phyloP scores from a whole-genome alignment of 2,888 invertebrate genomes.

The Volucella inflata region DNA sequence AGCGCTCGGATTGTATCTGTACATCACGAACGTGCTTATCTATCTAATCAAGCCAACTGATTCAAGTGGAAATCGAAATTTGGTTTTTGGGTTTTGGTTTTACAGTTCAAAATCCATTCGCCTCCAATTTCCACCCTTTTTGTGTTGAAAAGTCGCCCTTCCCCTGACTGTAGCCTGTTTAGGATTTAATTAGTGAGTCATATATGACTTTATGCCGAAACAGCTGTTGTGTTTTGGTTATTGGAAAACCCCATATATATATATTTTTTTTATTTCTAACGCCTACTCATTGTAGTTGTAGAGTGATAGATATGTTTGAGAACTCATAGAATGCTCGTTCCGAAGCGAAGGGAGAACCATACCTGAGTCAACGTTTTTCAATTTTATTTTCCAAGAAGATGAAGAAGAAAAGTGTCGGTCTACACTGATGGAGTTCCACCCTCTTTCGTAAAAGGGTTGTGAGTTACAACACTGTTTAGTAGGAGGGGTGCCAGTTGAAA shows the following conservation, averaged over 20 bases:
- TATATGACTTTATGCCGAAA: slow-evolving; percentile 38
- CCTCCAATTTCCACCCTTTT: slow-evolving; percentile 22
- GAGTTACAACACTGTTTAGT: neutral
- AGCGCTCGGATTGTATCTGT: neutral
- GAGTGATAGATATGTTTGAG: slow-evolving; percentile 42
- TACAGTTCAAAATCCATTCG: neutral
- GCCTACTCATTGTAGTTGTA: slow-evolving; percentile 50
- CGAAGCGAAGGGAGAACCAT: slow-evolving; percentile 16
- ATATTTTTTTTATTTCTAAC: slow-evolving; percentile 11
- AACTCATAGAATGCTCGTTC: too few species aligned
- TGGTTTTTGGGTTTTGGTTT: too few species aligned
- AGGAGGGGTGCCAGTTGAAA: too few species aligned
- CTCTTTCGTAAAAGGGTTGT: slow-evolving; percentile 26
- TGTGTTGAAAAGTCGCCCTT: neutral
- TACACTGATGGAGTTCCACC: slow-evolving; percentile 13
- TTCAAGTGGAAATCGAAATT: slow-evolving; percentile 46
- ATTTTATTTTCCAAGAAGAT: slow-evolving; percentile 39
- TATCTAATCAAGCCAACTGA: slow-evolving; percentile 56
- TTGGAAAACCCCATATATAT: slow-evolving; percentile 53
- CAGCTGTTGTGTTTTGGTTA: slow-evolving; percentile 51
- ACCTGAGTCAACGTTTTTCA: slow-evolving; percentile 73
- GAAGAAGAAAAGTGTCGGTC: slow-evolving; percentile 10
- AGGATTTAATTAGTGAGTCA: slow-evolving; percentile 68
- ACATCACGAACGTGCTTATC: slow-evolving; percentile 62
- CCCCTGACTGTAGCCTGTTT: neutral